Evolutionary conservation across 2,797 vertebrate species (phyloP).

Genomic region (Sebastes reedi): DNA sequence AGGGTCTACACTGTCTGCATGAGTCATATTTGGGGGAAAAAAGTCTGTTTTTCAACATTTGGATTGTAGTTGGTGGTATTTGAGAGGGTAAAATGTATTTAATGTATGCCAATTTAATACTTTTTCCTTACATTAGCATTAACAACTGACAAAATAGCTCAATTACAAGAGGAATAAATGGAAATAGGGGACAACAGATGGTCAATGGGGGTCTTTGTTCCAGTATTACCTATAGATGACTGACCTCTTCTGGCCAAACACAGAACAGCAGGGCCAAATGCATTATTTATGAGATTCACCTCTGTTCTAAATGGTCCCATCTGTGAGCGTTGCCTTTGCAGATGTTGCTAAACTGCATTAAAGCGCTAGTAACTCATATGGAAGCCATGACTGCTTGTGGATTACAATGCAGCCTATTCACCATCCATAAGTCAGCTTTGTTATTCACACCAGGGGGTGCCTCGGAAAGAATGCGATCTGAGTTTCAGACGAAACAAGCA

Average conservation of each 20-base stretch:
- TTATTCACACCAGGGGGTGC: slow-evolving; percentile 45
- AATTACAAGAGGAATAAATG: slow-evolving; percentile 25
- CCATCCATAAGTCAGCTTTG: slow-evolving; percentile 55
- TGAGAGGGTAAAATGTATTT: not conserved
- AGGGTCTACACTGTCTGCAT: not conserved
- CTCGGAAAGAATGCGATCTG: slow-evolving; percentile 63
- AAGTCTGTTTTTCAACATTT: not conserved
- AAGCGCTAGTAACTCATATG: slow-evolving; percentile 30
- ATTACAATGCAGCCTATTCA: slow-evolving; percentile 70
- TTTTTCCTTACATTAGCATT: not conserved
- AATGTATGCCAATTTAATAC: not conserved
- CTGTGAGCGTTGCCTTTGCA: slow-evolving; percentile 56
- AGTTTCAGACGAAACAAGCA: slow-evolving; percentile 57
- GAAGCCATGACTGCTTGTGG: slow-evolving; percentile 34
- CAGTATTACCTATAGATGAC: slow-evolving; percentile 34
- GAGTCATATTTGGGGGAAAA: not conserved
- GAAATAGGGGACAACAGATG: slow-evolving; percentile 49
- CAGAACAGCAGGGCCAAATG: slow-evolving; percentile 41
- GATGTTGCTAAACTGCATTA: slow-evolving; percentile 61
- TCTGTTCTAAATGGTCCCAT: slow-evolving; percentile 48
- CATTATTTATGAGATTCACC: slow-evolving; percentile 39
- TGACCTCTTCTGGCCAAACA: slow-evolving; percentile 72
- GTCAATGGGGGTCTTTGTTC: slow-evolving; percentile 44
- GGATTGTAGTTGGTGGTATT: not conserved
- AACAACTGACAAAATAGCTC: slow-evolving; percentile 4